Evolutionary conservation across 2,113 vertebrate species (phyloP).

Genomic region (Rhadina sibilatrix): DNA sequence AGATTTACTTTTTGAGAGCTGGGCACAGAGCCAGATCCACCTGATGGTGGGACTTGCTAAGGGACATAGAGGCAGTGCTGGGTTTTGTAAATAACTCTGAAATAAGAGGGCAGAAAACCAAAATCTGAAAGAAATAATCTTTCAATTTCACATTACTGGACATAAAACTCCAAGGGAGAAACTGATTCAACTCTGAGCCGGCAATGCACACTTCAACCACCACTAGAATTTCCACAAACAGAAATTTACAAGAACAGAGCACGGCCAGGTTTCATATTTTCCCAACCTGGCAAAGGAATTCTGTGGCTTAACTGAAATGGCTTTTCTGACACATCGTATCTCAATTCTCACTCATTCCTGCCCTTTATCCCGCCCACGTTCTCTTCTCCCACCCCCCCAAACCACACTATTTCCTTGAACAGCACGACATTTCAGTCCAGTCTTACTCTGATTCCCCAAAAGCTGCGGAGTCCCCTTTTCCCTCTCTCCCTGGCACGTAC

Average conservation of each 20-base stretch:
- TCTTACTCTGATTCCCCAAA: neutral
- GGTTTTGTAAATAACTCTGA: neutral
- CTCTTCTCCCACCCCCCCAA: neutral
- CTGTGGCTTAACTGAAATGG: slow-evolving; percentile 30
- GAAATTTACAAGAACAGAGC: slow-evolving; percentile 47
- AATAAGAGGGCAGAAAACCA: neutral
- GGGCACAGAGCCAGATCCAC: neutral
- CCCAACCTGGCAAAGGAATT: slow-evolving; percentile 20
- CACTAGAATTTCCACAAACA: slow-evolving; percentile 18
- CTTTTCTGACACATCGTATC: slow-evolving; percentile 27
- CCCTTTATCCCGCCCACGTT: neutral
- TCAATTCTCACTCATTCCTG: neutral
- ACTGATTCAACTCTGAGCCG: slow-evolving; percentile 30
- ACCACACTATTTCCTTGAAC: neutral
- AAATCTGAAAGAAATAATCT: slow-evolving; percentile 39
- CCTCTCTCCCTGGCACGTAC: neutral
- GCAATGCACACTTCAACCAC: slow-evolving; percentile 47
- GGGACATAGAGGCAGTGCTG: neutral
- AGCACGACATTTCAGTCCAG: neutral
- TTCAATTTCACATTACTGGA: slow-evolving; percentile 63
- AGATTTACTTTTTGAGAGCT: neutral
- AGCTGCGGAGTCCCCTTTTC: neutral
- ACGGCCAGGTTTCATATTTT: slow-evolving; percentile 31
- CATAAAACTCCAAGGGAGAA: slow-evolving; percentile 60
- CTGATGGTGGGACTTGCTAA: neutral